Conservation (phyloP, 1,140 invertebrate species). For the Macrostomum lignano region DNA sequence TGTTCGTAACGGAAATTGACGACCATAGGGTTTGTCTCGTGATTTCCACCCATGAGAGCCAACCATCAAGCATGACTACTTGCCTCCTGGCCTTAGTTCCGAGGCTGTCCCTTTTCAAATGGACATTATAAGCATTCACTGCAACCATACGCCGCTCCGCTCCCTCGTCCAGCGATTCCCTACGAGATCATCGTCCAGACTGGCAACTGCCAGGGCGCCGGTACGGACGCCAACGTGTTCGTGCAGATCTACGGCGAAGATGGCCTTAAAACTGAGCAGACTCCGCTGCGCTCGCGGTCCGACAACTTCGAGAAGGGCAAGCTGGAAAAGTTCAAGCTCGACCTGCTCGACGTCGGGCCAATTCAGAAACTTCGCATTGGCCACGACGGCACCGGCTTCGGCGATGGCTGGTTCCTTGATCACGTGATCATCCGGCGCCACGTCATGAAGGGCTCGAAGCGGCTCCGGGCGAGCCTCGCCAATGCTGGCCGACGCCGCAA, state of each 20-base stretch:
- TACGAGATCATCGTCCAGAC: conserved; percentile 16
- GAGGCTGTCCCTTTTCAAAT: no score
- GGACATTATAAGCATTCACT: no score
- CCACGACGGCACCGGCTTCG: conserved; percentile 22
- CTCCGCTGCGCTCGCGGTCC: conserved; percentile 16
- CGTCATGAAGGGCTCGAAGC: no score
- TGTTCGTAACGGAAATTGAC: background rate
- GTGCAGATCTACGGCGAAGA: conserved; percentile 13
- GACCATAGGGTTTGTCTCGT: background rate
- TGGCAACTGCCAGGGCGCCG: conserved; percentile 13
- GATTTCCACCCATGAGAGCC: no score
- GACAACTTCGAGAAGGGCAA: conserved; percentile 11
- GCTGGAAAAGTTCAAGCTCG: background rate
- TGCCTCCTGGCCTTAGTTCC: no score
- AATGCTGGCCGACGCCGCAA: no score
- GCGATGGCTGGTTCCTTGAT: conserved; percentile 23
- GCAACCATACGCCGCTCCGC: no score
- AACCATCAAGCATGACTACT: no score
- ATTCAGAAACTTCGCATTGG: conserved; percentile 26
- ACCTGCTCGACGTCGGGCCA: conserved; percentile 23
- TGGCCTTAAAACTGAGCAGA: conserved; percentile 17
- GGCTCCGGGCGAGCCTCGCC: no score
- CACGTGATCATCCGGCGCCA: conserved; percentile 14
- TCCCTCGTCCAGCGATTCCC: conserved; percentile 13
- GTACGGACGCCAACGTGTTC: conserved; percentile 13